Evolutionary conservation across 2,888 invertebrate species (phyloP), one percentile per base, ranked within the genome.

Genomic region (Belgica antarctica): DNA sequence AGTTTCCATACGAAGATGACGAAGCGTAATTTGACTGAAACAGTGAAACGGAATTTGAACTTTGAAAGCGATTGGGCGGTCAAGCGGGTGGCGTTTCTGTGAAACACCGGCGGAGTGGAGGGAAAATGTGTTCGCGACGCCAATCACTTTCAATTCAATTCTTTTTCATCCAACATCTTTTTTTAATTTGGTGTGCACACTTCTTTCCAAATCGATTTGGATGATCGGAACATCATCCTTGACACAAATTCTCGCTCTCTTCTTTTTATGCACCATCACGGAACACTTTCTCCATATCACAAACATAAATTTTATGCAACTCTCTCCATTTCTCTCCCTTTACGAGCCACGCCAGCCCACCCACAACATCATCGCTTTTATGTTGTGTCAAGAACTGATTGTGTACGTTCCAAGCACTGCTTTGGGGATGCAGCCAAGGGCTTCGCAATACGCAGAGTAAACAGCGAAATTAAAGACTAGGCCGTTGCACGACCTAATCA

Each of bases 21-120:
- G 63, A 62, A 41, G 80, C 80, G 79, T 80, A 80, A 78, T 79
- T 80, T 77, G 80, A 80, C 80, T 80, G 79, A 77, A 80, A 80
- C 41, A 75, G 75, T 76, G 76, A 76, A 77, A 77, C 52, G 76
- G 76, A 76, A 73, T 75, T 76, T 76, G 76, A 77, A 76, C 75
- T 77, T 76, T 75, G 72, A 59, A 52, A 59, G 59, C 24, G 59
- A 59, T 59, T 61, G 74, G 74, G 75, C 74, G 75, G 62, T 71
- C 31, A 57, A 36, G 57, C 65, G 52, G 68, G 63, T 61, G 31
- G 52, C 28, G 31, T 5, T 15, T 27, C 17, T 19, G 61, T 62
- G 47, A 71, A 63, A 70, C 61, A 70, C 36, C 17, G 22, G 71
- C 63, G 12, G 22, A 12, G 22, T 52, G 17, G 34, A 7, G 10